Percentiles rank a stretch among this genome's conserved stretches.
Conservation (phyloP, 2,797 vertebrate genomes). For the Parotocinclus haroldoi region DNA sequence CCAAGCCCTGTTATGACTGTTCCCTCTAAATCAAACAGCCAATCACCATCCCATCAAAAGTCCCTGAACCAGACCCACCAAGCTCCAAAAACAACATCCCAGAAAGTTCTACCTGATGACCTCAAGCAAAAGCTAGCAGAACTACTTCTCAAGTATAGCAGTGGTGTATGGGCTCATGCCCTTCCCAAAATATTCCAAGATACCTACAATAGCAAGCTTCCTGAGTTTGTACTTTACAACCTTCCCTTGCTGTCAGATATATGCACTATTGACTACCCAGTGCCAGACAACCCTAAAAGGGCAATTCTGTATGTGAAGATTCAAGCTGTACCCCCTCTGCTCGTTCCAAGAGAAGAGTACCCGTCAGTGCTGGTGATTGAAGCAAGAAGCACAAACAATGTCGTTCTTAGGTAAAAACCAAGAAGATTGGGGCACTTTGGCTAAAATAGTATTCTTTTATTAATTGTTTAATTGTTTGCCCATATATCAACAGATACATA, state of each 20-base stretch:
- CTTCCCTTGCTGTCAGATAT: conserved; percentile 82
- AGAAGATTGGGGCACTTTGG: no score
- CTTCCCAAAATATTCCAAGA: conserved; percentile 92
- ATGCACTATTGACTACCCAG: conserved; percentile 82
- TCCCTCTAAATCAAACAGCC: conserved; percentile 43
- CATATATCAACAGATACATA: conserved; percentile 77
- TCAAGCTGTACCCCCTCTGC: conserved; percentile 74
- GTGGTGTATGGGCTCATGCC: conserved; percentile 89
- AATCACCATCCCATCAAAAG: conserved; percentile 36
- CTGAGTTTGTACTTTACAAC: conserved; percentile 79
- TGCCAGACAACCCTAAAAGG: conserved; percentile 84
- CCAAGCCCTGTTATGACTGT: conserved; percentile 22
- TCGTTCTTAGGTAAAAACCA: conserved; percentile 80
- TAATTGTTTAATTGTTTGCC: no score
- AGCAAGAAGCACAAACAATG: conserved; percentile 81
- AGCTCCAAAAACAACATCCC: conserved; percentile 46
- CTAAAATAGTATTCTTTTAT: no score
- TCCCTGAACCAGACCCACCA: conserved; percentile 46
- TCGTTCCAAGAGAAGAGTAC: conserved; percentile 84
- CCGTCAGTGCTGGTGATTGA: conserved; percentile 91
- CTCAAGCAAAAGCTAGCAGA: conserved; percentile 82
- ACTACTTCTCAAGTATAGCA: conserved; percentile 85
- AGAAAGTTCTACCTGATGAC: conserved; percentile 58
- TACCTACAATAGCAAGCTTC: conserved; percentile 82
- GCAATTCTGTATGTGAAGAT: conserved; percentile 88